These are phyloP conservation scores for Brachirus orientalis DNA, from an alignment of 2,113 vertebrate species.

Conservation along the genomic window DNA sequence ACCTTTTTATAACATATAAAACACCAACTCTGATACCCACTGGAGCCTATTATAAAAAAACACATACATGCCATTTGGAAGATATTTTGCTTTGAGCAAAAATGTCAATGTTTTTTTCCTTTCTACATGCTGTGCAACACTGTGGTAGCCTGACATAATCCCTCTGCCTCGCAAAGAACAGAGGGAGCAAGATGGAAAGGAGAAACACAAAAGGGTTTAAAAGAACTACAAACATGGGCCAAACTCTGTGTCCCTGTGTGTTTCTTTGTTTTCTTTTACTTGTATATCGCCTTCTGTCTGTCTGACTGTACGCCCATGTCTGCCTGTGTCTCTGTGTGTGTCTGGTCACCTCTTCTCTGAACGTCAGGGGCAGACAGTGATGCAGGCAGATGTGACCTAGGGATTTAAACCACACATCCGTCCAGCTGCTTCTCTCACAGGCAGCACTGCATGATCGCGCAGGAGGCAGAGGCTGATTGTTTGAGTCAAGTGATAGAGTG, in stretches of 20 bases:
- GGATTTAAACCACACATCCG: slow-evolving; percentile 15
- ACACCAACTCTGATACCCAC: too few relatives aligned
- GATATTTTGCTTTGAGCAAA: background rate
- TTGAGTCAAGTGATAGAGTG: background rate
- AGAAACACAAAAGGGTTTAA: background rate
- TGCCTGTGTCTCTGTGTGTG: background rate
- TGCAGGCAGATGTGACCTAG: slow-evolving; percentile 32
- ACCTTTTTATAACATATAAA: too few relatives aligned
- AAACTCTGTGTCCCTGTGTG: background rate
- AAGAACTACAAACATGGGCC: slow-evolving; percentile 1
- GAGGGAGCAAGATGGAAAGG: background rate
- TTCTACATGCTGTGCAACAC: background rate
- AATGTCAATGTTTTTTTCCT: background rate
- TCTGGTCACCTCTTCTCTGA: slow-evolving; percentile 29
- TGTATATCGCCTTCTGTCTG: too few relatives aligned
- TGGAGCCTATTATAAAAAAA: too few relatives aligned
- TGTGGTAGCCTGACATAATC: background rate
- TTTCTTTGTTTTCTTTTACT: too few relatives aligned
- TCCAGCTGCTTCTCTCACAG: slow-evolving; percentile 42
- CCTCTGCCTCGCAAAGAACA: background rate
- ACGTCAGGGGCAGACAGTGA: slow-evolving; percentile 40
- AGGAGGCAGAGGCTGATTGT: slow-evolving; percentile 3
- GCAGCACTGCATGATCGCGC: background rate
- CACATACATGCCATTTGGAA: too few relatives aligned
- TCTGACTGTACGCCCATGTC: too few relatives aligned